These are phyloP conservation scores for Eubasilissa regina DNA, from an alignment of 1,140 invertebrate species.

Conservation along the genomic window DNA sequence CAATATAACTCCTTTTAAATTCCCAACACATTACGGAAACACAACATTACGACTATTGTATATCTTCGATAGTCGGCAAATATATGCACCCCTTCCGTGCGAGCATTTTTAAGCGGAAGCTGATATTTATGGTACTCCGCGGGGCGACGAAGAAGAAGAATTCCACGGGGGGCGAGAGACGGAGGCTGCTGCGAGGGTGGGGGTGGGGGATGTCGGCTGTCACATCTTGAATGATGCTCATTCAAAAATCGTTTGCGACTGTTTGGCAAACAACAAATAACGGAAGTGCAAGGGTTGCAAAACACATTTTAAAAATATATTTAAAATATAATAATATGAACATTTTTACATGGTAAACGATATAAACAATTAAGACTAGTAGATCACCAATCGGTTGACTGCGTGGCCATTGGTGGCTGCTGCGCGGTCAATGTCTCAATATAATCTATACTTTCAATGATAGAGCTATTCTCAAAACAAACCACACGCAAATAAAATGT, in stretches of 20 bases:
- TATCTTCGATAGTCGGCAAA: slow-evolving; percentile 7
- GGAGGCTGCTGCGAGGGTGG: neutral
- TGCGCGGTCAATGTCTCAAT: too few species aligned
- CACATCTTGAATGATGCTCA: slow-evolving; percentile 57
- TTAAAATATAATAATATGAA: too few species aligned
- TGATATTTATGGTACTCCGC: slow-evolving; percentile 18
- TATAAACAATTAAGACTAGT: too few species aligned
- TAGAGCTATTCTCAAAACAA: too few species aligned
- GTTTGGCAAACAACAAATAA: slow-evolving; percentile 52
- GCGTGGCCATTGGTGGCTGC: too few species aligned
- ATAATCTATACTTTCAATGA: too few species aligned
- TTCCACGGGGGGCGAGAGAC: neutral
- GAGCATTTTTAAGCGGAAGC: slow-evolving; percentile 31
- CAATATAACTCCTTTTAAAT: slow-evolving; percentile 15
- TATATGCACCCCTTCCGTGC: slow-evolving; percentile 15
- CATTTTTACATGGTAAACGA: too few species aligned
- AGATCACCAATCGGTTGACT: too few species aligned
- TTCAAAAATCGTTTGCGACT: slow-evolving; percentile 59
- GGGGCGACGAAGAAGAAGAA: slow-evolving; percentile 32
- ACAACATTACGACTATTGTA: neutral
- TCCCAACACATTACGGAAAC: neutral
- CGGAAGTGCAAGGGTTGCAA: slow-evolving; percentile 24
- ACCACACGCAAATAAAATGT: too few species aligned
- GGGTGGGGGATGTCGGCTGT: slow-evolving; percentile 38
- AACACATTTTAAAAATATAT: too few species aligned